A percentile compares a stretch with the other conserved stretches of the same genome.
Evolutionary conservation across 2,888 invertebrate species (phyloP).

Genomic region (Eurois occulta): DNA sequence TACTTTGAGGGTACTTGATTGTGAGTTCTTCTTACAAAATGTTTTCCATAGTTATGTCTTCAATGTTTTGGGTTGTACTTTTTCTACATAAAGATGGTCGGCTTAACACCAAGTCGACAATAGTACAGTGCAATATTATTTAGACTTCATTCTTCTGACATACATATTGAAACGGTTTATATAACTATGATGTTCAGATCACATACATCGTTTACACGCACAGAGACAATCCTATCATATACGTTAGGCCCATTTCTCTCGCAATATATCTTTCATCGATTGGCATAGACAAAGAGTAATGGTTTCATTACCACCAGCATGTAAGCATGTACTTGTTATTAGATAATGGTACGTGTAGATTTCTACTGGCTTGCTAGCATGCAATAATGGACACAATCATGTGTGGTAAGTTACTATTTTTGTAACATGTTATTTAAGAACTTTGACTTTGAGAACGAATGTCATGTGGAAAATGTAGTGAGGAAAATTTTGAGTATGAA

Average conservation of each 20-base stretch:
- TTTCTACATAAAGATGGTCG: too few relatives aligned
- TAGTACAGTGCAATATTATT: neutral
- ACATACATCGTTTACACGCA: neutral
- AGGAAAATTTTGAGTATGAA: too few relatives aligned
- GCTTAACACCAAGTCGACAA: too few relatives aligned
- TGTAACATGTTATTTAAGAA: conserved; percentile 1
- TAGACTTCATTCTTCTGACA: neutral
- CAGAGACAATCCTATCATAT: neutral
- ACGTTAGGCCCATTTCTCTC: conserved; percentile 18
- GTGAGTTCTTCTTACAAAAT: neutral
- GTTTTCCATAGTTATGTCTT: neutral
- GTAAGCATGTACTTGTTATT: conserved; percentile 21
- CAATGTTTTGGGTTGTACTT: too few relatives aligned
- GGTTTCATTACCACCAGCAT: conserved; percentile 43
- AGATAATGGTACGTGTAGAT: conserved; percentile 48
- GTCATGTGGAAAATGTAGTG: too few relatives aligned
- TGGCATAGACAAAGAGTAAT: conserved; percentile 51
- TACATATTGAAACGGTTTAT: neutral
- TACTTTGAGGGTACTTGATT: neutral
- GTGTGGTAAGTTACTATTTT: conserved; percentile 11
- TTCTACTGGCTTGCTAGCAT: conserved; percentile 36
- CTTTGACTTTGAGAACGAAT: too few relatives aligned
- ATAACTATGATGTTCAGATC: neutral
- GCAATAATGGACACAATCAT: conserved; percentile 14
- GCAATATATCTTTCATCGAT: conserved; percentile 46